Evolutionary conservation across 2,113 vertebrate species (phyloP), one percentile per base, ranked within the genome.

Genomic region (Artemisiospiza belli): DNA sequence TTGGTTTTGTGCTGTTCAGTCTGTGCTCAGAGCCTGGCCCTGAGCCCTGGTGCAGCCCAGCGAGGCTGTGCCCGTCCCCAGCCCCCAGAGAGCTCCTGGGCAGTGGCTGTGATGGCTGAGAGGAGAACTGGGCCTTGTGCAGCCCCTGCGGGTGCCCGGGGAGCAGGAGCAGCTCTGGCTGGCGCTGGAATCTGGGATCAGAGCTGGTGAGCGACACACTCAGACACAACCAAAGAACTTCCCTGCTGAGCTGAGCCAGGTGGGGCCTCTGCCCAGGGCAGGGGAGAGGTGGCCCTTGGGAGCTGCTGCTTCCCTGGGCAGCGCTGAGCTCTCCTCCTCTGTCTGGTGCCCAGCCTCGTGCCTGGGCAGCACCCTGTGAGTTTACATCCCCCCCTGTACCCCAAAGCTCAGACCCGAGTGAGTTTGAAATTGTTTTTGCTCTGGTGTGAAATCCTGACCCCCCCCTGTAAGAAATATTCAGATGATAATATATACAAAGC

Each of bases 201-300:
- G 37, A 37, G 37, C n/a, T n/a, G n/a, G n/a, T n/a, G n/a, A n/a
- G 37, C 28, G 87, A 43, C 66, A 2, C 17, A 35, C 88, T 94
- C 88, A 57, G 95, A 97, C 94, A 92, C 68, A 96, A 98, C 98
- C 98, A 98, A 98, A 98, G 98, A 98, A 47, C 96, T 87, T 94
- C 75, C 64, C 75, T 46, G 74, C 83, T 77, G 83, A 59, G 73
- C 83, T 69, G 83, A 78, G 84, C 83, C 63, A 62, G 33, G 47
- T 28, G 55, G 84, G 74, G 39, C 28, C 74, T 54, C 28, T 78
- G 39, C 55, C 83, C 64, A 1, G 57, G 11, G 39, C 15, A 59
- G 20, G 5, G 89, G 76, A 64, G 37, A 1, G 31, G 58, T 30
- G 24, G 47, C 57, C 83, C 73, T 0, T 23, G 79, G 87, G 5